A percentile compares a stretch with the other conserved stretches of the same genome.
phyloP scores from a whole-genome alignment of 1,140 invertebrate genomes.

The Samia ricini region DNA sequence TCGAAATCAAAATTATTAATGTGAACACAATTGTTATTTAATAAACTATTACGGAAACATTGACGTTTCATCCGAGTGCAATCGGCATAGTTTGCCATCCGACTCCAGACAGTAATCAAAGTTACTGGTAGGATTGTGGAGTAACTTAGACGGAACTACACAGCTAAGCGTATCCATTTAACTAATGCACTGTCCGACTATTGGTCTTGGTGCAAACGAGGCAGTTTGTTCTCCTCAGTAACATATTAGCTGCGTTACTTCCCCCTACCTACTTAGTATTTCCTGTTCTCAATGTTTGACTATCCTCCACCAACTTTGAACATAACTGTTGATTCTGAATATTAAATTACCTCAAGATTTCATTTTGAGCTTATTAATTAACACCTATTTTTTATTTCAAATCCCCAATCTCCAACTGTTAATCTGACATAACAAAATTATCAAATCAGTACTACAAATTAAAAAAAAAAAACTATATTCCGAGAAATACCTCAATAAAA shows the following conservation, averaged over 20 bases:
- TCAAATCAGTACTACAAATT: too few species aligned
- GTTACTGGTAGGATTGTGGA: slow-evolving; percentile 60
- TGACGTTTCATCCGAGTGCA: slow-evolving; percentile 48
- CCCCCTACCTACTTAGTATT: slow-evolving; percentile 30
- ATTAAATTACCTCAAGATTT: background rate
- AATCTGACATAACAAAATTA: too few species aligned
- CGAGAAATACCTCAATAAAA: too few species aligned
- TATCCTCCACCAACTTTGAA: background rate
- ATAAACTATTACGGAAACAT: slow-evolving; percentile 23
- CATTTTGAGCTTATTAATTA: too few species aligned
- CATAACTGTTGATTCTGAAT: background rate
- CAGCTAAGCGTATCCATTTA: slow-evolving; percentile 68
- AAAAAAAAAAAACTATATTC: too few species aligned
- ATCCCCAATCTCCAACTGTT: too few species aligned
- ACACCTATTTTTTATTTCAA: too few species aligned
- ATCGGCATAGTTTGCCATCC: slow-evolving; percentile 55
- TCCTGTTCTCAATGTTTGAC: slow-evolving; percentile 31
- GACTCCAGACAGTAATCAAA: slow-evolving; percentile 63
- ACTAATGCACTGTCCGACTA: slow-evolving; percentile 72
- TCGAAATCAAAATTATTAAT: background rate
- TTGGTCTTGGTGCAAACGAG: slow-evolving; percentile 70
- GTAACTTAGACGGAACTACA: slow-evolving; percentile 61
- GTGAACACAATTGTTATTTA: background rate
- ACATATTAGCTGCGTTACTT: slow-evolving; percentile 58
- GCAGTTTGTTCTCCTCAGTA: slow-evolving; percentile 64